A percentile compares a stretch with the other conserved stretches of the same genome.
Conservation (phyloP, 2,113 vertebrate genomes). For the Hyaena hyaena region DNA sequence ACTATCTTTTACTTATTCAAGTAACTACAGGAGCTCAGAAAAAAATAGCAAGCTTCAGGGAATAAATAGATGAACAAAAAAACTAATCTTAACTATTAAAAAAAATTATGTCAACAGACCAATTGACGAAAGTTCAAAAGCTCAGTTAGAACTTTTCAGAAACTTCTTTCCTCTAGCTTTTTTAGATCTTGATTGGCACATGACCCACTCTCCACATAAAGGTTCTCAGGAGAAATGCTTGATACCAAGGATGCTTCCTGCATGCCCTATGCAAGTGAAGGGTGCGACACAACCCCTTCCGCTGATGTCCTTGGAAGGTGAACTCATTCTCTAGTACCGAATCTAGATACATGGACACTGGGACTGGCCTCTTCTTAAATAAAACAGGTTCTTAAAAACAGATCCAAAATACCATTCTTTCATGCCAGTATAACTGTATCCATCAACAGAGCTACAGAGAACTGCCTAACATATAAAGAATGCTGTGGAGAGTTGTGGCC, state of each 20-base stretch:
- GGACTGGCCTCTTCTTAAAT: slow-evolving; percentile 9
- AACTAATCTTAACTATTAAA: background rate
- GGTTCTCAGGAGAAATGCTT: background rate
- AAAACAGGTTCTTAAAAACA: slow-evolving; percentile 31
- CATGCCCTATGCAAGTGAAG: background rate
- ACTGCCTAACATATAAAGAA: background rate
- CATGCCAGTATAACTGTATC: background rate
- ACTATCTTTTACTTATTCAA: background rate
- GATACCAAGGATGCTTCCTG: background rate
- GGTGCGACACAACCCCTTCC: background rate
- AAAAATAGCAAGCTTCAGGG: background rate
- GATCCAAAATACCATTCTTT: background rate
- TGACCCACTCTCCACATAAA: background rate
- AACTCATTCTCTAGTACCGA: background rate
- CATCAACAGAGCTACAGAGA: background rate
- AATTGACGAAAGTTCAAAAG: background rate
- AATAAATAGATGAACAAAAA: background rate
- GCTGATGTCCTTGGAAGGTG: background rate
- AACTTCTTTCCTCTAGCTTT: background rate
- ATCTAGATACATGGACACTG: background rate
- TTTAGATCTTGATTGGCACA: background rate
- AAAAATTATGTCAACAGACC: background rate
- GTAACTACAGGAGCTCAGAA: background rate
- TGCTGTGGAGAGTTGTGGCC: background rate
- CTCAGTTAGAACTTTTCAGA: background rate